A percentile compares a stretch with the other conserved stretches of the same genome.
These are phyloP conservation scores for Scylla paramamosain DNA, from an alignment of 1,140 invertebrate genomes.

Conservation along the genomic window DNA sequence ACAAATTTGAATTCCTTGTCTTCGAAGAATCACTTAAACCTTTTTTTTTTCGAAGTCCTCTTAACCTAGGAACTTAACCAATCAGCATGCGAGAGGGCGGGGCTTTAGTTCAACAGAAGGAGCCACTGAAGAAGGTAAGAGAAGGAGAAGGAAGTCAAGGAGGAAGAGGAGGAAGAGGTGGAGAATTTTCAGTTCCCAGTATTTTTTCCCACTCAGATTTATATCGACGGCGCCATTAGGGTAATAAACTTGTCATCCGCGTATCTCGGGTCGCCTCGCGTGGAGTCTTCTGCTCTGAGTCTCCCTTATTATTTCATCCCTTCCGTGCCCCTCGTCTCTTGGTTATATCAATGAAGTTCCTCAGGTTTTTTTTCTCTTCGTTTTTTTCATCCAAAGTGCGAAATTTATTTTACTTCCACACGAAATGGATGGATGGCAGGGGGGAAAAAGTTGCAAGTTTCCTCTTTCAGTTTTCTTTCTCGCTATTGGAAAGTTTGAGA, in stretches of 20 bases:
- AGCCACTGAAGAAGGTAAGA: background rate
- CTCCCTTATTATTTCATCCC: background rate
- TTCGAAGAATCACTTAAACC: background rate
- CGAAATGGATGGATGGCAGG: constrained; percentile 4
- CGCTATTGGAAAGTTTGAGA: background rate
- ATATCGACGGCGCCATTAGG: background rate
- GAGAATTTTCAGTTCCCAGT: background rate
- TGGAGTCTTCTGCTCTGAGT: no score
- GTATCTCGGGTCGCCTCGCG: background rate
- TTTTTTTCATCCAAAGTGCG: background rate
- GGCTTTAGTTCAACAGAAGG: background rate
- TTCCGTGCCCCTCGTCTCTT: background rate
- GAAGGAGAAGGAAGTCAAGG: background rate
- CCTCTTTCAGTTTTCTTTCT: background rate
- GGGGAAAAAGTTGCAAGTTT: background rate
- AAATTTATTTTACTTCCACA: constrained; percentile 5
- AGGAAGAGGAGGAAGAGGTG: background rate
- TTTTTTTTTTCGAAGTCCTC: background rate
- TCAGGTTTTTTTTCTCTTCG: background rate
- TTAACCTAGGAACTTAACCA: background rate
- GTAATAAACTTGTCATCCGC: background rate
- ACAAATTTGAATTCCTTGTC: constrained; percentile 23
- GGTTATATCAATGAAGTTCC: background rate
- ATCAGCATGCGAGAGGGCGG: background rate
- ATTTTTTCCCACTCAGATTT: background rate